phyloP scores from a whole-genome alignment of 2,888 invertebrate genomes.

The Conchocele bisecta region DNA sequence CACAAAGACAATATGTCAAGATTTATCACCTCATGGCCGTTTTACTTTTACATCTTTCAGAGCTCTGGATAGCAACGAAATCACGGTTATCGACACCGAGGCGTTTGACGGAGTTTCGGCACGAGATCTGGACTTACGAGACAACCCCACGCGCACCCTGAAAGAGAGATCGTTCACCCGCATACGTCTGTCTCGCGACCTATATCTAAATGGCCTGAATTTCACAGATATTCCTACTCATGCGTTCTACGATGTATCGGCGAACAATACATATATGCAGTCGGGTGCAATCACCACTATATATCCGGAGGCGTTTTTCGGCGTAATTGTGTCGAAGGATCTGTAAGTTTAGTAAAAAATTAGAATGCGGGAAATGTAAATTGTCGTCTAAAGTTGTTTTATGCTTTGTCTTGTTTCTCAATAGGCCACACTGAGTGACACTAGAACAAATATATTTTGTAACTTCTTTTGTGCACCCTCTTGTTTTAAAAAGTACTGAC shows the following conservation, averaged over 20 bases:
- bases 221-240: constrained; percentile 30
- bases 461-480: too few species aligned
- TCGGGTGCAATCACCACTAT: constrained; percentile 19
- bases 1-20: too few species aligned
- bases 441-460: too few species aligned
- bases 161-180: constrained; percentile 27
- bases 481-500: too few species aligned
- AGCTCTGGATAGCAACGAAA: constrained; percentile 49
- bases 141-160: constrained; percentile 41
- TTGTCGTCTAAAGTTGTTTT: too few species aligned
- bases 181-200: constrained; percentile 25
- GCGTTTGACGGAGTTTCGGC: constrained; percentile 47
- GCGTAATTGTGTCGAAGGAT: constrained; percentile 37
- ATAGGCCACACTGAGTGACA: too few species aligned
- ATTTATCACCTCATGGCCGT: too few species aligned
- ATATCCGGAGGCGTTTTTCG: constrained; percentile 37
- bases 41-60: too few species aligned
- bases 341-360: constrained; percentile 35
- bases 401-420: too few species aligned
- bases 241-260: constrained; percentile 38
- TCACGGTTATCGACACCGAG: constrained; percentile 25
- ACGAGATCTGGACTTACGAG: constrained; percentile 32
- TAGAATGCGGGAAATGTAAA: background rate
- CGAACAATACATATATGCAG: constrained; percentile 30
- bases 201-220: constrained; percentile 38